Evolutionary conservation across 2,888 invertebrate species (phyloP), one percentile per base, ranked within the genome.

Genomic region (Heliconius aoede): DNA sequence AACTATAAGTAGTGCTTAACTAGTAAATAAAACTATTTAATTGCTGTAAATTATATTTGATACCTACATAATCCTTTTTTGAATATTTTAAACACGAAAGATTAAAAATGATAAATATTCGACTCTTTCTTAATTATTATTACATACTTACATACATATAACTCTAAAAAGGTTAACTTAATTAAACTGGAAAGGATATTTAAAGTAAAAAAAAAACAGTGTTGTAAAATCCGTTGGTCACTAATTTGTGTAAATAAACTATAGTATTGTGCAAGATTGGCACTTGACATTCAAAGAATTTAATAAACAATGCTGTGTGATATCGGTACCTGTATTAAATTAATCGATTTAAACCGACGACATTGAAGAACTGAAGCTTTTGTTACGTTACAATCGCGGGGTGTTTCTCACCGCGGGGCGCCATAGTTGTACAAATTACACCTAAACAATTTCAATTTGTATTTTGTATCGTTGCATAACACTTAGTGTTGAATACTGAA

Each of bases 381-480:
- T 82, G 82, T 83, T 81, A 79, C 78, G 81, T 80, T 80, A 82
- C 80, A 81, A 74, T 81, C 77, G 77, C 77, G 76, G 79, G 80
- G 80, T 84, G 84, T 82, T 79, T 82, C 79, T 78, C 90, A 40
- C 91, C 78, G 86, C 89, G 80, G 92, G 92, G 88, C 89, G 86
- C 88, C 82, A 81, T 86, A 86, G 88, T 84, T 85, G 86, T 86
- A 84, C 86, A 85, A 89, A 80, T 81, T 78, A 80, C 80, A 76
- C 77, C 81, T 76, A 82, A 89, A 86, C 87, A 85, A 90, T 88
- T 91, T 91, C 90, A 92, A 92, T 76, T 76, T 76, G 67, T 76
- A 78, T 73, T 92, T 90, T 89, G 89, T 88, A 85, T 82, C 82
- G 85, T 92, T 92, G 91, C 91, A 91, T 91, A 91, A 92, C n/a